Evolutionary conservation across 2,797 vertebrate species (phyloP).

Genomic region (Parauchenoglanis ngamensis): DNA sequence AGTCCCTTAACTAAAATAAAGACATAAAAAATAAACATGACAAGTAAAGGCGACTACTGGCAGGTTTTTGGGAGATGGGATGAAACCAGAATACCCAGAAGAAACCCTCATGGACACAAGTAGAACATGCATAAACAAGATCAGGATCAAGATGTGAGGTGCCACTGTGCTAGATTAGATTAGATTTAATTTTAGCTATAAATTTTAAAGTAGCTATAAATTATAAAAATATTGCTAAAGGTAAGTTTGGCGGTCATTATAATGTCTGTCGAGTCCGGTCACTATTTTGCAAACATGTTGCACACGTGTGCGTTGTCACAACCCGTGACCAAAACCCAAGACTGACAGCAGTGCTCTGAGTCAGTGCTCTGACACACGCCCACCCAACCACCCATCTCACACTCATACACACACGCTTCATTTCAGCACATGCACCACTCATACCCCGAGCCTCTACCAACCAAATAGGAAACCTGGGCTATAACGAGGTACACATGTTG

Average conservation of each 20-base stretch:
- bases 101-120: neutral
- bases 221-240: neutral
- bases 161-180: neutral
- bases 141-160: too few relatives aligned
- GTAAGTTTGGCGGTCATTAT: neutral
- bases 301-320: slow-evolving; percentile 34
- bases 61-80: neutral
- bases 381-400: slow-evolving; percentile 24
- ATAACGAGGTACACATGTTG: neutral
- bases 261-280: slow-evolving; percentile 6
- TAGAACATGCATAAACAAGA: neutral
- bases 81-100: neutral
- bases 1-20: neutral
- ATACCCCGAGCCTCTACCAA: slow-evolving; percentile 5
- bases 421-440: slow-evolving; percentile 19
- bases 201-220: neutral
- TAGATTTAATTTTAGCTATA: neutral
- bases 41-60: neutral
- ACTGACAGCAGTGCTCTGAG: slow-evolving; percentile 48
- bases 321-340: slow-evolving; percentile 23
- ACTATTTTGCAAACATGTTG: slow-evolving; percentile 20
- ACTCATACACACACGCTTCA: slow-evolving; percentile 1
- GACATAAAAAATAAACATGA: neutral
- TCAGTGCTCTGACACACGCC: slow-evolving; percentile 36
- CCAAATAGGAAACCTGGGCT: slow-evolving; percentile 8